These are phyloP conservation scores for Nymphalis io DNA, from an alignment of 1,140 invertebrate species.

Conservation along the genomic window DNA sequence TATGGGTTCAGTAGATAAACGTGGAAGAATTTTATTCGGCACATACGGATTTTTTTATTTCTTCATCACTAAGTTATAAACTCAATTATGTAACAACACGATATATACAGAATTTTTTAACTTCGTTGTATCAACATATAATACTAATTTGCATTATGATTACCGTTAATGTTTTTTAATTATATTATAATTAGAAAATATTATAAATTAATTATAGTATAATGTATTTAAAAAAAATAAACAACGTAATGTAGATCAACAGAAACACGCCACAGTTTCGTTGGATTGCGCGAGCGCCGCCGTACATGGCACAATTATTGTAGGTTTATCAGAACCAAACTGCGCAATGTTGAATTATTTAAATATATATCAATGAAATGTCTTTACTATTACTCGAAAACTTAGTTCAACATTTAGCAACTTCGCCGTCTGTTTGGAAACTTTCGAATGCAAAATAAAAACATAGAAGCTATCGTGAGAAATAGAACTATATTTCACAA, in stretches of 20 bases:
- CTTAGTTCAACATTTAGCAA: conserved; percentile 30
- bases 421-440: conserved; percentile 10
- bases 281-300: conserved; percentile 26
- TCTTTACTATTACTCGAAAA: conserved; percentile 37
- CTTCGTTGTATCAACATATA: neutral
- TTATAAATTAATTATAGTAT: neutral
- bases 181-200: neutral
- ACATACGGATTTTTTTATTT: too few relatives aligned
- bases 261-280: conserved; percentile 16
- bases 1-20: too few relatives aligned
- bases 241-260: conserved; percentile 12
- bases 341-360: conserved; percentile 38
- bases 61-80: too few relatives aligned
- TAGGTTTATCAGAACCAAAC: conserved; percentile 33
- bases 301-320: conserved; percentile 41
- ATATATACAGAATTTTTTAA: too few relatives aligned
- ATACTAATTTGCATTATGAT: neutral
- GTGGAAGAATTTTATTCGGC: too few relatives aligned
- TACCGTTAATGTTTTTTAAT: too few relatives aligned
- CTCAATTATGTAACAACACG: too few relatives aligned
- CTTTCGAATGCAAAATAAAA: conserved; percentile 34
- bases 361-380: conserved; percentile 46
- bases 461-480: conserved; percentile 17
- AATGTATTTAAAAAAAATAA: conserved; percentile 12
- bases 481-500: conserved; percentile 1